Conservation (phyloP, 2,113 vertebrate genomes). For the Sorex araneus region DNA sequence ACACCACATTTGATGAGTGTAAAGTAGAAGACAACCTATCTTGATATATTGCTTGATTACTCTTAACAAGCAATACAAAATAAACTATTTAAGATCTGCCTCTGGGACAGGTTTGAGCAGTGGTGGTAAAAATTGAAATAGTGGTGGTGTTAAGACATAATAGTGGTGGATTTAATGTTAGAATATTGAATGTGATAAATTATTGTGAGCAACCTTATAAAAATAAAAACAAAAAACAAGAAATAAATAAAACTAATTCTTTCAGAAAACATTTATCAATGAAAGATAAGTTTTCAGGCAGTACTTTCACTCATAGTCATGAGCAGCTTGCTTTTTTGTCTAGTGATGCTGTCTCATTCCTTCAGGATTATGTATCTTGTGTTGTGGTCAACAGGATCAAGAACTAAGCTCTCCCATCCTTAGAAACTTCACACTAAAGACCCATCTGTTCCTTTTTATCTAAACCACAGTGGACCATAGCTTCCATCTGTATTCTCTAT, state of each 20-base stretch:
- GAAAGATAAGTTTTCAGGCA: background rate
- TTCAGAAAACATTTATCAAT: background rate
- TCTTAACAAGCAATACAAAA: no score
- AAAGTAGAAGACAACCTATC: no score
- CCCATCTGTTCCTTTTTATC: slow-evolving; percentile 53
- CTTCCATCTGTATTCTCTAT: background rate
- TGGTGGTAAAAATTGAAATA: no score
- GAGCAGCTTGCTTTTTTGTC: slow-evolving; percentile 19
- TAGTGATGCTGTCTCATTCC: background rate
- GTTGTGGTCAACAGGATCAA: background rate
- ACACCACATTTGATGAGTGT: no score
- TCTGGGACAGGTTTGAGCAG: no score
- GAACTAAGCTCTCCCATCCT: slow-evolving; percentile 31
- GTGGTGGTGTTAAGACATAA: no score
- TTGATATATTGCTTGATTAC: no score
- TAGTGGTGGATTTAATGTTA: no score
- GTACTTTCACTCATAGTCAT: background rate
- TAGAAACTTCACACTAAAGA: background rate
- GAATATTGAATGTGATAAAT: no score
- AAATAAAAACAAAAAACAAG: no score
- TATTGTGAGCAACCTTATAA: no score
- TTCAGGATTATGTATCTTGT: slow-evolving; percentile 19
- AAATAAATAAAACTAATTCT: background rate
- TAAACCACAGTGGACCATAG: background rate
- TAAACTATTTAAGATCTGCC: no score